Base-by-base conservation (phyloP, 2,113 vertebrate species). In the Stigmatopora nigra region DNA sequence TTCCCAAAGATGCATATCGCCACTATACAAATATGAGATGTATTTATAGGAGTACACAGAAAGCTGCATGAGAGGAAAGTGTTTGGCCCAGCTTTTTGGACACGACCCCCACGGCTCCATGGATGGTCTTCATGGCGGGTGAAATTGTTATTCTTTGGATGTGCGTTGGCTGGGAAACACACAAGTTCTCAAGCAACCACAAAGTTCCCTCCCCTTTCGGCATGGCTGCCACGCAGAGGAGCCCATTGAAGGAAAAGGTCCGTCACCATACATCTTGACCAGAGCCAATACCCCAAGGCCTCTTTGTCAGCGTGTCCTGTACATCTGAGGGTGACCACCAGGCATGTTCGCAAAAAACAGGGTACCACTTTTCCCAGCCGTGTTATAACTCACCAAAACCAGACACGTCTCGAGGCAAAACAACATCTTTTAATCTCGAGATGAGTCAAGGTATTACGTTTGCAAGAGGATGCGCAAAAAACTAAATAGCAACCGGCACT, bases 1-100 rank as follows among this genome's bases (percentile, higher is more conserved):
- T 90, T 90, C 90, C 85, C 87, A 89, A 90, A 90, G 89, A 90
- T 90, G 86, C 85, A 87, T 89, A 90, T 90, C 88, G 84, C 72
- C 86, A 86, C 84, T 89, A 86, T 88, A 90, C 88, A 90, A 91
- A 90, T 82, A 90, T 70, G 81, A 80, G 79, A 81, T 83, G 84
- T 91, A 91, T 91, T 90, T 89, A 90, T 90, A 90, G 87, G 87
- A 84, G 82, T 75, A 80, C 78, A 83, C 78, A 72, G 85, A 81
- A 82, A 77, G 67, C 74, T 82, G 83, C 84, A 68, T 86, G 87
- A 85, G 78, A 81, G 81, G 70, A 80, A 64, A 85, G 78, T 55
- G 77, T 73, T 89, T 89, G 88, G 85, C 88, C 41, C 46, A 62
- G 76, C 68, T 82, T 78, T 84, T 76, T 82, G 73, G 77, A 82